These are phyloP conservation scores for Kryptopterus vitreolus DNA, from an alignment of 2,797 vertebrate genomes.

Conservation along the genomic window DNA sequence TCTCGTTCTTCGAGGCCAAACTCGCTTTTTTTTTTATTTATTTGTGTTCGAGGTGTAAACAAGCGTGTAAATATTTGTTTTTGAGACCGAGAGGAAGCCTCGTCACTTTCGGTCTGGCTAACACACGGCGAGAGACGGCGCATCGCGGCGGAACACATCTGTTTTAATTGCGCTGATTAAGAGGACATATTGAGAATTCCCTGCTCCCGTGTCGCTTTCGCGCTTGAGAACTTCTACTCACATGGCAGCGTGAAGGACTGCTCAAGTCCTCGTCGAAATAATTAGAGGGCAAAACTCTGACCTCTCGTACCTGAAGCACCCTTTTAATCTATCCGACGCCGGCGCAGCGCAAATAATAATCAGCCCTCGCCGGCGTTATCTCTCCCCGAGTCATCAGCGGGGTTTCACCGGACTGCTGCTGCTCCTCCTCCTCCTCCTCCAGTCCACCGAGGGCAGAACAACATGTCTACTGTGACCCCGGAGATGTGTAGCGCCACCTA, in stretches of 20 bases:
- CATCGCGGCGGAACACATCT: slow-evolving; percentile 26
- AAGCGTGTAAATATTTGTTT: not conserved
- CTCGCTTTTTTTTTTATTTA: too few species aligned
- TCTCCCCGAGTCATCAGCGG: slow-evolving; percentile 34
- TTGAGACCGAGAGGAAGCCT: not conserved
- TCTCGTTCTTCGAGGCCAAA: not conserved
- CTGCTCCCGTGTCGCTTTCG: slow-evolving; percentile 27
- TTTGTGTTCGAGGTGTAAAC: not conserved
- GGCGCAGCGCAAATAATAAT: slow-evolving; percentile 46
- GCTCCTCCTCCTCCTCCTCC: not conserved
- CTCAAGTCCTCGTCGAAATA: slow-evolving; percentile 50
- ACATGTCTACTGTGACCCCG: not conserved
- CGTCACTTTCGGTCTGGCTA: not conserved
- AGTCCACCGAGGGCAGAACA: slow-evolving; percentile 29
- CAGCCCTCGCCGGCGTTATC: slow-evolving; percentile 41
- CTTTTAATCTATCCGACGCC: slow-evolving; percentile 51
- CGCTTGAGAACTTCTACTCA: slow-evolving; percentile 34
- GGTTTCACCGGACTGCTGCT: slow-evolving; percentile 11
- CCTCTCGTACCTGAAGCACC: slow-evolving; percentile 54
- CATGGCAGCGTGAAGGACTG: slow-evolving; percentile 40
- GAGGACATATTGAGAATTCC: slow-evolving; percentile 45
- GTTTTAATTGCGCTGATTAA: slow-evolving; percentile 51
- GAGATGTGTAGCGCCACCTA: too few species aligned
- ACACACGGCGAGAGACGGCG: not conserved
- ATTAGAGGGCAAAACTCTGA: slow-evolving; percentile 54